A percentile compares a stretch with the other conserved stretches of the same genome.
phyloP scores from a whole-genome alignment of 2,113 vertebrate genomes.

The Capreolus pygargus region DNA sequence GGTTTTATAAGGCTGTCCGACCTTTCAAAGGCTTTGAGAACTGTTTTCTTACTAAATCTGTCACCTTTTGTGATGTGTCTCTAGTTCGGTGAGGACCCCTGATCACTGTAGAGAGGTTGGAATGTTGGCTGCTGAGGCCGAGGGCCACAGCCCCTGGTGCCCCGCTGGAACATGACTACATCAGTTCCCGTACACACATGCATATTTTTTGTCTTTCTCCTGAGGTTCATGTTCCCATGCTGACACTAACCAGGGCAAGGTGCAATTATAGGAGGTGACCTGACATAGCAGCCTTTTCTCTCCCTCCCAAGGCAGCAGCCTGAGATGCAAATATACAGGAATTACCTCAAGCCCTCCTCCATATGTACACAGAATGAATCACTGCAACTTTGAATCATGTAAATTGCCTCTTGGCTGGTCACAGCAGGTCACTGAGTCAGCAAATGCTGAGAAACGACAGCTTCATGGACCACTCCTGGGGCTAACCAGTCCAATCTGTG shows the following conservation, averaged over 20 bases:
- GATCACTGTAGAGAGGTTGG: background rate
- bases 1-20: background rate
- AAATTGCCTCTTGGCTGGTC: background rate
- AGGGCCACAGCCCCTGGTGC: accelerated
- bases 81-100: background rate
- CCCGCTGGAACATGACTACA: accelerated
- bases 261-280: background rate
- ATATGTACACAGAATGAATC: background rate
- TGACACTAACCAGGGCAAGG: background rate
- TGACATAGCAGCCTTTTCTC: background rate
- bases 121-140: too few species aligned
- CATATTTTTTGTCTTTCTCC: background rate
- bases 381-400: background rate
- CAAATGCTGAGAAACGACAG: background rate
- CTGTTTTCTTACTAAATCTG: background rate
- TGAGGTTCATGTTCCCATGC: accelerated
- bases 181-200: background rate
- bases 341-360: background rate
- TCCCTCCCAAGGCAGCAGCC: background rate
- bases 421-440: background rate
- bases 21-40: background rate
- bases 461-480: background rate
- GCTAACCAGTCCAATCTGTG: background rate
- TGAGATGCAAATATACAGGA: background rate
- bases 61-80: accelerated